Conservation (phyloP, 2,888 invertebrate species). For the Parelbella ahira region DNA sequence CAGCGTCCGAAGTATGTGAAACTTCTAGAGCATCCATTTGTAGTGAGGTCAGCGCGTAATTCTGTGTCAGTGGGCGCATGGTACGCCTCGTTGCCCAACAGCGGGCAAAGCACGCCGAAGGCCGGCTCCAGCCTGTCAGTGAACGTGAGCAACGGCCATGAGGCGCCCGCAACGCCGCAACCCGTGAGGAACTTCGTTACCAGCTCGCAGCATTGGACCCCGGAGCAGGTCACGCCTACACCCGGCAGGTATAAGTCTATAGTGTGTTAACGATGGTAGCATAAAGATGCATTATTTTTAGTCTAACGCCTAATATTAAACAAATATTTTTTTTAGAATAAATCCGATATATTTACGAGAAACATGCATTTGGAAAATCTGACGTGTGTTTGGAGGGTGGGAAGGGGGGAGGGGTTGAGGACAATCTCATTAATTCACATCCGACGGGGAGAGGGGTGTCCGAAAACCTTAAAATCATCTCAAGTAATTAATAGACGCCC, state of each 20-base stretch:
- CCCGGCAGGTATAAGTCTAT: constrained; percentile 48
- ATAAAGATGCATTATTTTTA: too few relatives aligned
- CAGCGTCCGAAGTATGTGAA: constrained; percentile 96
- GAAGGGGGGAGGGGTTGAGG: too few relatives aligned
- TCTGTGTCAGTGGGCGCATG: constrained; percentile 89
- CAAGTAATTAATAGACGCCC: too few relatives aligned
- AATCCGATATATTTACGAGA: too few relatives aligned
- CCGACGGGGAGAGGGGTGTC: too few relatives aligned
- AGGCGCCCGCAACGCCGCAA: constrained; percentile 40
- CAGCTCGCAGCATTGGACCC: constrained; percentile 59
- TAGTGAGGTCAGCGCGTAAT: constrained; percentile 87
- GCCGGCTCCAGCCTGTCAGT: constrained; percentile 27
- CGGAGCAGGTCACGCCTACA: constrained; percentile 67
- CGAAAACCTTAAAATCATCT: too few relatives aligned
- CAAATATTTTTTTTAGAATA: too few relatives aligned
- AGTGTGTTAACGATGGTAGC: too few relatives aligned
- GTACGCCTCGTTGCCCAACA: constrained; percentile 83
- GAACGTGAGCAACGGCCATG: constrained; percentile 30
- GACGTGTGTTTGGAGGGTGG: too few relatives aligned
- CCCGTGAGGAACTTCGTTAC: constrained; percentile 68
- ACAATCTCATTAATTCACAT: too few relatives aligned
- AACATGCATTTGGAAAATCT: too few relatives aligned
- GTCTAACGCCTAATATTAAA: too few relatives aligned
- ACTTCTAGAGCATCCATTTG: constrained; percentile 93
- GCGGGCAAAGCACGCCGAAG: constrained; percentile 54